These are phyloP conservation scores for Loriculus beryllinus DNA, from an alignment of 2,797 vertebrate genomes.

Conservation along the genomic window DNA sequence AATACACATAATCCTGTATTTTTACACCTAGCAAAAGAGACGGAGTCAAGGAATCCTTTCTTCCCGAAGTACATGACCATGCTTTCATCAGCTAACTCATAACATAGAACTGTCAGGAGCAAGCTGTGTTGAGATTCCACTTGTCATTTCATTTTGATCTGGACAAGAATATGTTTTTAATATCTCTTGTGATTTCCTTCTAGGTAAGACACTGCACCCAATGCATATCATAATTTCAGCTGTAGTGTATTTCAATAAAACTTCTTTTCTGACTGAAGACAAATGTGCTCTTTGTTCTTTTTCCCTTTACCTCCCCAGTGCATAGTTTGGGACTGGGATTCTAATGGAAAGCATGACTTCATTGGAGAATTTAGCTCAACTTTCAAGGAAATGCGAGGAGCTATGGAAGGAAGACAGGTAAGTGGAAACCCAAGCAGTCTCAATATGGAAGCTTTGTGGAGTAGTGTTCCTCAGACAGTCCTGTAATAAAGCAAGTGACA, in stretches of 20 bases:
- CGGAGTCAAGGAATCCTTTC: neutral
- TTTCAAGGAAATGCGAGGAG: constrained; percentile 92
- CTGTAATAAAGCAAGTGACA: neutral
- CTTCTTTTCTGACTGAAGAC: neutral
- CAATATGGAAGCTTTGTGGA: neutral
- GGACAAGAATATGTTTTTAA: neutral
- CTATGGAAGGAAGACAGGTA: constrained; percentile 96
- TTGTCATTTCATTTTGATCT: neutral
- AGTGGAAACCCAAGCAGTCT: neutral
- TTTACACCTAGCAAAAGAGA: neutral
- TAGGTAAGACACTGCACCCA: neutral
- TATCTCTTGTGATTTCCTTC: neutral
- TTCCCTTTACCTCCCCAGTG: constrained; percentile 79
- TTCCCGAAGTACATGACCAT: neutral
- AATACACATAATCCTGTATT: neutral
- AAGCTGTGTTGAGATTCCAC: neutral
- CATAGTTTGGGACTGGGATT: constrained; percentile 99
- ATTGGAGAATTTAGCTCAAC: constrained; percentile 96
- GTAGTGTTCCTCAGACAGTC: neutral
- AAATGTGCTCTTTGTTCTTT: neutral
- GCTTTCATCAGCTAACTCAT: neutral
- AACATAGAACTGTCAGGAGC: neutral
- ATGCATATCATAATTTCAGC: neutral
- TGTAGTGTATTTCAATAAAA: neutral
- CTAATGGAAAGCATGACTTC: constrained; percentile 97